These are phyloP conservation scores for Apodemus agrarius DNA, from an alignment of 2,797 vertebrate genomes.

Conservation along the genomic window DNA sequence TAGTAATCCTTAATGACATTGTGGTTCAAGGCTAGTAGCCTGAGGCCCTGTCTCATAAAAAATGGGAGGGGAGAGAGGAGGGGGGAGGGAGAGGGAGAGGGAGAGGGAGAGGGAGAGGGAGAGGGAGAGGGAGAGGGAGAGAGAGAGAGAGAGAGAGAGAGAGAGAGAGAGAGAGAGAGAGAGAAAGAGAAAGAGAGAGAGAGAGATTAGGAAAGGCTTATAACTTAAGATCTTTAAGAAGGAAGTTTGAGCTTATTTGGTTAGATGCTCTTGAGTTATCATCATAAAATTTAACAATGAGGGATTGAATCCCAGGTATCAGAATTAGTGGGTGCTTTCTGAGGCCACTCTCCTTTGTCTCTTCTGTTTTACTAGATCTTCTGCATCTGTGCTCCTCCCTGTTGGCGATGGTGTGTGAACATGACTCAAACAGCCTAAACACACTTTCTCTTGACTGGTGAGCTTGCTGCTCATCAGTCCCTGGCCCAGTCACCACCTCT, in stretches of 20 bases:
- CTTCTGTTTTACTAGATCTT: background rate
- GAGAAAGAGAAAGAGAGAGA: background rate
- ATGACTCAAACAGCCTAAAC: background rate
- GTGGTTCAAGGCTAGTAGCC: background rate
- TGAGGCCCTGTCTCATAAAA: background rate
- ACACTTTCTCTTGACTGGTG: background rate
- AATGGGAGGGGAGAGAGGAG: accelerated
- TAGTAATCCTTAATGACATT: background rate
- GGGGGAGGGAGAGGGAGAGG: background rate
- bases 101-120: background rate
- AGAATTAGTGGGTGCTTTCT: conserved; percentile 38
- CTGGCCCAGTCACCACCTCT: background rate
- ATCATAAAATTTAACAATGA: background rate
- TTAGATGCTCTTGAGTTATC: background rate
- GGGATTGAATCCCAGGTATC: background rate
- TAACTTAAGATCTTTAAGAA: background rate
- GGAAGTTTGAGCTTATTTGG: background rate
- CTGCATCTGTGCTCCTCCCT: background rate
- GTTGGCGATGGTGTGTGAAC: background rate
- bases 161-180: background rate
- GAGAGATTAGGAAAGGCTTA: background rate
- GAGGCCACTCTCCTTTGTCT: background rate
- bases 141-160: background rate
- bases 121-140: background rate
- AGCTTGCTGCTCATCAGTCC: background rate